Evolutionary conservation across 1,140 invertebrate species (phyloP), one percentile per base, ranked within the genome.

Genomic region (Papilio polytes): DNA sequence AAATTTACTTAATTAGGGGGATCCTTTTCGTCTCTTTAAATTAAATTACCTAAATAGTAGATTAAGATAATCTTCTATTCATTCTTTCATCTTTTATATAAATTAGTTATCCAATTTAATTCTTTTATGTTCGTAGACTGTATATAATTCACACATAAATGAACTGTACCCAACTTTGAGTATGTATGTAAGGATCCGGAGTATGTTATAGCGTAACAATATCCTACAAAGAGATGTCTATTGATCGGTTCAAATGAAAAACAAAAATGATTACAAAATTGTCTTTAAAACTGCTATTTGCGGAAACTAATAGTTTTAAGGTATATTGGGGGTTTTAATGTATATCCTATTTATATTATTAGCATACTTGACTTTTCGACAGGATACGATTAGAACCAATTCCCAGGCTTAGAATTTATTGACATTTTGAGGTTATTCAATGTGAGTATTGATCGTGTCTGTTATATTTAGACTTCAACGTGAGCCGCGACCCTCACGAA

Each of bases 381-480:
- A 63, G 59, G 59, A 63, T 63, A 63, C 59, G 3, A 63, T 12
- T 63, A 4, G 3, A 26, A 26, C 13, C 9, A 31, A 63, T 26
- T 41, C 36, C 3, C 10, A 63, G 56, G 56, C 59, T 63, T 63
- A 10, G 59, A 56, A 0, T n/a, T 59, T 20, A 59, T 6, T 31
- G 18, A 26, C 26, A 31, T 26, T 76, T 76, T 76, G 74, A 76
- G 46, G 44, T 76, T 76, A 26, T 22, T 22, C 74, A 46, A 8
- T 53, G 74, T 76, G 44, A 74, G 73, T 76, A 76, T 76, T 76
- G 74, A 76, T 76, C 74, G 74, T 76, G 41, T 76, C 74, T 76
- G 74, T 76, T 76, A 76, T 76, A 76, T 76, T 76, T 76, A 76
- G 74, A 76, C 74, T 76, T 76, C 41, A 53, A 76, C 31, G 74